phyloP scores from a whole-genome alignment of 2,888 invertebrate genomes.

The Ochropleura plecta region DNA sequence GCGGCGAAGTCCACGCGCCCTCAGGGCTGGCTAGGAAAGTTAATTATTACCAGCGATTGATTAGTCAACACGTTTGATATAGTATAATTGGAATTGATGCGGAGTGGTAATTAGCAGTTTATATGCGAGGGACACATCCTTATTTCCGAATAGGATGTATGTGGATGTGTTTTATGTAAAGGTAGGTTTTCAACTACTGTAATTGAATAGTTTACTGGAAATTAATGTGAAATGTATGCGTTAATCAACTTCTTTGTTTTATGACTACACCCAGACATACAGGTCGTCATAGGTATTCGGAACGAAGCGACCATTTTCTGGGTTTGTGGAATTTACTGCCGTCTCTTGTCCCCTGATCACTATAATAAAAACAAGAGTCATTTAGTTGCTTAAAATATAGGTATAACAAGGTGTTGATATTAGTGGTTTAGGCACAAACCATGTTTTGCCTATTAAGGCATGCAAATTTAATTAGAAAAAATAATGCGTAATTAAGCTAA shows the following conservation, averaged over 20 bases:
- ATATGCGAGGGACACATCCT: conserved; percentile 2
- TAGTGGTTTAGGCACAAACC: too few species aligned
- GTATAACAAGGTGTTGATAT: too few species aligned
- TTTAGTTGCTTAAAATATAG: too few species aligned
- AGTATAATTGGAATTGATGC: conserved; percentile 38
- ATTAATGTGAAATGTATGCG: background rate
- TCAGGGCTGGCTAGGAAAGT: conserved; percentile 50
- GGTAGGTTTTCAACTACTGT: background rate
- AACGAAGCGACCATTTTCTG: background rate
- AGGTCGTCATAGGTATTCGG: background rate
- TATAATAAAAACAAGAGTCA: too few species aligned
- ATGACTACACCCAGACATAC: background rate
- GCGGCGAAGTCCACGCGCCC: conserved; percentile 14
- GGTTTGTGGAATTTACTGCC: too few species aligned
- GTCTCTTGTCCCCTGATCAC: too few species aligned
- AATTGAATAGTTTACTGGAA: background rate
- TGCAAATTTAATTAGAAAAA: too few species aligned
- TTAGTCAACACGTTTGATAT: conserved; percentile 39
- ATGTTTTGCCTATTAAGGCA: too few species aligned
- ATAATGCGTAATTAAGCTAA: too few species aligned
- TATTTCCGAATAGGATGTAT: conserved; percentile 28
- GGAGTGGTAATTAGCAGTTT: conserved; percentile 27
- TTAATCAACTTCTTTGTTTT: background rate
- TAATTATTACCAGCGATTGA: conserved; percentile 29
- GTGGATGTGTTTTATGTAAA: background rate